Base-by-base conservation (phyloP, 1,140 invertebrate species). In the Steinernema khuongi region DNA sequence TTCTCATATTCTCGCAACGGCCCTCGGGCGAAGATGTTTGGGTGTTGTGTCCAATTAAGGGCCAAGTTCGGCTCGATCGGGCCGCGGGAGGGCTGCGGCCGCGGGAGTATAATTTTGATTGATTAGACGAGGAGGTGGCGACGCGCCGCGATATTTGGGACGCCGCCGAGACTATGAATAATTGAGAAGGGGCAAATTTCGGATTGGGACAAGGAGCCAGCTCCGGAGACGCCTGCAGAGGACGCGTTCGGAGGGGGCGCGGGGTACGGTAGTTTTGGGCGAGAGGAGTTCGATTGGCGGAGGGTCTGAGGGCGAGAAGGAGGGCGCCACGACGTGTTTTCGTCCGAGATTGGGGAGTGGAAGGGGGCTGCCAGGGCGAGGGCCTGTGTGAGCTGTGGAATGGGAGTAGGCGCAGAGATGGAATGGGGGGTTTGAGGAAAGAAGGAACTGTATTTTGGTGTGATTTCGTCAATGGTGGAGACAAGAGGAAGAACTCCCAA, bases 31-130 rank as follows among this genome's bases (percentile, higher is more conserved):
- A 60, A 60, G 50, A 60, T 60, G 50, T 60, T 60, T 60, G 50
- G 50, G 19, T 60, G 50, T 60, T 60, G 50, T 60, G 50, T 60
- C 50, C 50, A 60, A 60, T 60, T 60, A 60, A 60, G 50, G 50
- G 50, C 50, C 50, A 60, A 60, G 50, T 60, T 60, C 26, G 50
- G 14, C 50, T 60, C 50, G 50, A 22, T 14, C 50, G 50, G 50
- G 4, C 50, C 19, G 50, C 50, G 50, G 50, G 50, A 60, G 50
- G 50, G 50, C 50, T 14, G 50, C 22, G 50, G 50, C 26, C 26
- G 50, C 7, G 50, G 26, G 50, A 60, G 50, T 60, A 60, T 60
- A 60, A 60, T 60, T 60, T 60, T 60, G 50, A 60, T 60, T 60
- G 50, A 60, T 60, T 60, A 60, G 50, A 60, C 14, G 50, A 60